Percentiles rank a stretch among this genome's conserved stretches.
These are phyloP conservation scores for Triplophysa rosa DNA, from an alignment of 2,113 vertebrate genomes.

Conservation along the genomic window DNA sequence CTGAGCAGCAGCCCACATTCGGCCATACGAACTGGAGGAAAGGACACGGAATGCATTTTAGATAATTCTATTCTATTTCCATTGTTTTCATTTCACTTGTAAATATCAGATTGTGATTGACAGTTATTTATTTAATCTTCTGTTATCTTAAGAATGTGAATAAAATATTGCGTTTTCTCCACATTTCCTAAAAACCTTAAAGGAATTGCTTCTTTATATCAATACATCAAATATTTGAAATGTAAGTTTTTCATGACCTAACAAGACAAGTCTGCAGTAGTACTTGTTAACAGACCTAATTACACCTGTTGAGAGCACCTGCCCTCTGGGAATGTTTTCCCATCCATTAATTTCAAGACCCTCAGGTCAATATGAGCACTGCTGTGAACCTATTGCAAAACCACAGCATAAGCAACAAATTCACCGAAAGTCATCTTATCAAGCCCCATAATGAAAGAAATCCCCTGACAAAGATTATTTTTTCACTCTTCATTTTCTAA, in stretches of 20 bases:
- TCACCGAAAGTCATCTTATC: neutral
- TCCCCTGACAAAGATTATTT: constrained; percentile 12
- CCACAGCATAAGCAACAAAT: neutral
- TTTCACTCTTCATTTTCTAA: constrained; percentile 25
- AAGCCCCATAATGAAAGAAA: constrained; percentile 11
- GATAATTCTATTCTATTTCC: neutral
- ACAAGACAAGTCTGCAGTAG: constrained; percentile 6
- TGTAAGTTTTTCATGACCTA: neutral
- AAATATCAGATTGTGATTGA: neutral
- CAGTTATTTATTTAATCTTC: neutral
- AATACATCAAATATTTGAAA: neutral
- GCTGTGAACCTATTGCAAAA: neutral
- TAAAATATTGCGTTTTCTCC: neutral
- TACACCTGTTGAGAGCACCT: constrained; percentile 46
- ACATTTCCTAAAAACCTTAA: too few species aligned
- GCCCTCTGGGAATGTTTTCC: constrained; percentile 24
- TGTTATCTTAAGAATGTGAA: neutral
- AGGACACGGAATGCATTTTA: neutral
- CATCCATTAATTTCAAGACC: neutral
- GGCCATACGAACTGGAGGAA: constrained; percentile 71
- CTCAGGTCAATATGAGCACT: constrained; percentile 7
- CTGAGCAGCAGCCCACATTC: constrained; percentile 79
- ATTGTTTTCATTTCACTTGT: neutral
- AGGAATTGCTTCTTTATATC: too few species aligned
- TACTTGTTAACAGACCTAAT: constrained; percentile 33